These are phyloP conservation scores for Chlamydotis undulata DNA, from an alignment of 2,113 vertebrate genomes.

Conservation along the genomic window DNA sequence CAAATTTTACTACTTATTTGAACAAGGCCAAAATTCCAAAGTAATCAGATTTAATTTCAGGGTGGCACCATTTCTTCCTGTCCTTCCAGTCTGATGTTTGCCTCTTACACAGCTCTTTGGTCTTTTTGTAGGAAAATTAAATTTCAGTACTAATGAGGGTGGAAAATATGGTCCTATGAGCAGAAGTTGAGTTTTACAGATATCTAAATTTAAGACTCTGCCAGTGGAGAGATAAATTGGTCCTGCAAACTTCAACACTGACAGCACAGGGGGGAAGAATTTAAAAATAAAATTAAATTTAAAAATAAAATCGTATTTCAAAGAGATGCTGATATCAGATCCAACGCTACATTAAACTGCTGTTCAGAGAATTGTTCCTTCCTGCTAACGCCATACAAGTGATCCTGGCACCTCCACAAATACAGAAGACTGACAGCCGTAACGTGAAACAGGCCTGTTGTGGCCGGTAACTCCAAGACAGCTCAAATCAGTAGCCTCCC, in stretches of 20 bases:
- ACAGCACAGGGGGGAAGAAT: neutral
- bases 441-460: neutral
- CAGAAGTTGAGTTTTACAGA: neutral
- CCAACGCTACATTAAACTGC: neutral
- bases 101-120: neutral
- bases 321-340: neutral
- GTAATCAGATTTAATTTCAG: neutral
- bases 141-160: neutral
- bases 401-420: neutral
- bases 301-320: neutral
- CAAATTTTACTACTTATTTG: conserved; percentile 11
- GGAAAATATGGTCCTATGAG: neutral
- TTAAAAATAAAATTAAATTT: neutral
- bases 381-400: neutral
- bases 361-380: neutral
- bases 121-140: neutral
- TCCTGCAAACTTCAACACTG: neutral
- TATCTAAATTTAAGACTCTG: neutral
- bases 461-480: neutral
- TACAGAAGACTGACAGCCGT: neutral
- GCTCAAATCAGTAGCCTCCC: neutral
- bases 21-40: neutral
- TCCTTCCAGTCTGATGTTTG: neutral
- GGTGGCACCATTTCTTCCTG: neutral
- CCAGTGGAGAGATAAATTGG: neutral